phyloP scores from a whole-genome alignment of 2,113 vertebrate species.

The Geococcyx californianus region DNA sequence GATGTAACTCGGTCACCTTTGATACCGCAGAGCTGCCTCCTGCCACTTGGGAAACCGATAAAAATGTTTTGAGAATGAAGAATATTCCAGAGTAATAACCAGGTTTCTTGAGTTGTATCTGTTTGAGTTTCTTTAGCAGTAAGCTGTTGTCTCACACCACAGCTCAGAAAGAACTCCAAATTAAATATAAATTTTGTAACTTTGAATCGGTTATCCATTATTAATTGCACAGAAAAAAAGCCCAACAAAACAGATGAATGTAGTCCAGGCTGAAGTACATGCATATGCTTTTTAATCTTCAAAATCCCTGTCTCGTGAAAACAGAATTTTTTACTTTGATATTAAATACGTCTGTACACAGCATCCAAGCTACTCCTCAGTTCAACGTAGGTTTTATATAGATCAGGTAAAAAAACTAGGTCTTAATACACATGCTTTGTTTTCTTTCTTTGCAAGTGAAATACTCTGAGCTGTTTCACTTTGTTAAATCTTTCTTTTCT shows the following conservation, averaged over 20 bases:
- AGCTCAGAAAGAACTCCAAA: neutral
- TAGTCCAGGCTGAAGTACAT: neutral
- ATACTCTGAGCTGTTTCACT: neutral
- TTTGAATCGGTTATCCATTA: neutral
- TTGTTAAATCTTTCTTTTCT: neutral
- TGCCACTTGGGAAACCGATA: neutral
- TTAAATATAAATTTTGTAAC: neutral
- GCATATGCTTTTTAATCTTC: neutral
- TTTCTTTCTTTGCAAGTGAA: neutral
- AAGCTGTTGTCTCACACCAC: neutral
- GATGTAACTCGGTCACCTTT: constrained; percentile 65
- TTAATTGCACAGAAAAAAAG: neutral
- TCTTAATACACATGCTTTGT: neutral
- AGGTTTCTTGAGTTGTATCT: neutral
- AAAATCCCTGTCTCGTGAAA: neutral
- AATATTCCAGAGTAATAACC: constrained; percentile 15
- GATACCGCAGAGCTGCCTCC: constrained; percentile 59
- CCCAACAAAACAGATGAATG: neutral
- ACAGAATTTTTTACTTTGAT: neutral
- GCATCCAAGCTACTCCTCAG: rapidly evolving
- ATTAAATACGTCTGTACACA: neutral
- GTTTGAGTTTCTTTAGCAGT: neutral
- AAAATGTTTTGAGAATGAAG: neutral
- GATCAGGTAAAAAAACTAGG: neutral
- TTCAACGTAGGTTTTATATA: rapidly evolving